Base-by-base conservation (phyloP, 2,888 invertebrate species). In the Drosophila neutralis region DNA sequence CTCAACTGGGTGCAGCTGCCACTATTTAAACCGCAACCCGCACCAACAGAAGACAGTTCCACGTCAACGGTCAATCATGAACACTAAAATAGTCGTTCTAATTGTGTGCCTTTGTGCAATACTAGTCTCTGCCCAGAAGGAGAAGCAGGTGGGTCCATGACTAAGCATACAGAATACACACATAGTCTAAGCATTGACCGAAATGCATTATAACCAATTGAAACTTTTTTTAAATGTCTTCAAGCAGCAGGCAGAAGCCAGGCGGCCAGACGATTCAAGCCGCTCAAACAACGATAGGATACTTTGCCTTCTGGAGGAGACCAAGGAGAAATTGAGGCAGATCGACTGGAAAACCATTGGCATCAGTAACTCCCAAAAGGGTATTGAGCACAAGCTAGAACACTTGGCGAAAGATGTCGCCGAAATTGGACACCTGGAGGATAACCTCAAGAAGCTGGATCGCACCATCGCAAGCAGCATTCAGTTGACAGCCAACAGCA, bases 311-410 rank as follows among this genome's bases (percentile, higher is more conserved):
- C 56, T 82, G n/a, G 59, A 52, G 18, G 54, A 61, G 27, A 76
- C 75, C 18, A 67, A 36, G 27, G 48, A 69, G n/a, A 35, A 52
- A 18, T 56, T 87, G 0, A 35, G 45, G 0, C 35, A 38, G 5
- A 35, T 84, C n/a, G 60, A 78, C 11, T 21, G n/a, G 1, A 69
- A 71, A 10, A 58, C 58, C 0, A n/a, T 27, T 11, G 48, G 33
- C 27, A 48, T 85, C 1, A 65, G 60, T 38, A 56, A 63, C 29
- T 31, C 59, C 8, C 83, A 89, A 27, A 79, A 82, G 52, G 80
- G 72, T 18, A 76, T 89, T 51, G 86, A 89, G 52, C 48, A 49
- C 8, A 80, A 87, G 18, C 21, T 89, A n/a, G 63, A 54, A 13
- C 29, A 49, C 2, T 52, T 82, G 42, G 62, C 64, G 0, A 53